These are phyloP conservation scores for Caenorhabditis remanei DNA, from an alignment of 1,140 invertebrate species.

Conservation along the genomic window DNA sequence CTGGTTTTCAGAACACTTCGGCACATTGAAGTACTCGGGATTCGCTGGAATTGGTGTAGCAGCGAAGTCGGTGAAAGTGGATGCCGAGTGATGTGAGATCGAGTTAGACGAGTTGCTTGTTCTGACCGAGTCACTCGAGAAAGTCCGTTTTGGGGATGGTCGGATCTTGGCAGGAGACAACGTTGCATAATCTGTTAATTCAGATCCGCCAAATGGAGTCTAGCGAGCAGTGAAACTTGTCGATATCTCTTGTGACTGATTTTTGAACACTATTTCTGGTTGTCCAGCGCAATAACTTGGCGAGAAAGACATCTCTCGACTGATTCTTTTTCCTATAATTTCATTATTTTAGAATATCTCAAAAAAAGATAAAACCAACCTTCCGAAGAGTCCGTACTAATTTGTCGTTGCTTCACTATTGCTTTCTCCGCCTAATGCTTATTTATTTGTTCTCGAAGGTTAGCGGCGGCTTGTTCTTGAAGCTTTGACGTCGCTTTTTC, in stretches of 20 bases:
- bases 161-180: neutral
- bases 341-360: too few species aligned
- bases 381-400: too few species aligned
- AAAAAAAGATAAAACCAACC: too few species aligned
- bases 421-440: neutral
- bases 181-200: neutral
- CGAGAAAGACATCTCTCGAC: neutral
- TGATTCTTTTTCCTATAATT: neutral
- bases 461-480: neutral
- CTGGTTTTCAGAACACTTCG: neutral
- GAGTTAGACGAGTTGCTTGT: neutral
- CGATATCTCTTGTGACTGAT: constrained; percentile 11
- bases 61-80: too few species aligned
- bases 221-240: neutral
- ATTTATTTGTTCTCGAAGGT: neutral
- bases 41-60: too few species aligned
- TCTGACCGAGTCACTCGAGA: neutral
- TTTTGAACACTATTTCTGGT: neutral
- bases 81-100: neutral
- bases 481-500: neutral
- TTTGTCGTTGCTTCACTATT: neutral
- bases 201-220: too few species aligned
- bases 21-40: too few species aligned
- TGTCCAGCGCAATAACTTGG: neutral
- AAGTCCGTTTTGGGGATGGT: neutral